phyloP scores from a whole-genome alignment of 1,140 invertebrate species.

The Lineus longissimus region DNA sequence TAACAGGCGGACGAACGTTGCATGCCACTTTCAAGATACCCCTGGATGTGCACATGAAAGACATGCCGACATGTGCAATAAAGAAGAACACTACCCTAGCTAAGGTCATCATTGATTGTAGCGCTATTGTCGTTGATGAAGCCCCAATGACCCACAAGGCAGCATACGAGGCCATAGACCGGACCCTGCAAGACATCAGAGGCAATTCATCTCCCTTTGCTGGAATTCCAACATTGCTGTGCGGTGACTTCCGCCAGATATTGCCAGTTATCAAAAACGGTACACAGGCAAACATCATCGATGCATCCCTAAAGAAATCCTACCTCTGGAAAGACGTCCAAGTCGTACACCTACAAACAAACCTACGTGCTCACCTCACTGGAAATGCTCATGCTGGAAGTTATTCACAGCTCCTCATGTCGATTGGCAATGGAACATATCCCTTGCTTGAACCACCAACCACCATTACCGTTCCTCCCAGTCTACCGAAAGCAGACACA shows the following conservation, averaged over 20 bases:
- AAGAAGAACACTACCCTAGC: neutral
- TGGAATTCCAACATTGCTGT: conserved; percentile 41
- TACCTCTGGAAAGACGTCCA: conserved; percentile 34
- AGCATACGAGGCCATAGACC: neutral
- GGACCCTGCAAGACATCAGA: conserved; percentile 37
- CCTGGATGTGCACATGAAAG: conserved; percentile 41
- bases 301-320: conserved; percentile 54
- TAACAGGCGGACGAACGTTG: conserved; percentile 18
- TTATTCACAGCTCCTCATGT: neutral
- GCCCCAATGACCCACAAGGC: neutral
- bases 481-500: too few relatives aligned
- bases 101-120: neutral
- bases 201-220: conserved; percentile 37
- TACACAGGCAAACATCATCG: conserved; percentile 52
- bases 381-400: neutral
- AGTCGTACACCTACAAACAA: conserved; percentile 17
- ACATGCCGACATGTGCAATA: conserved; percentile 26
- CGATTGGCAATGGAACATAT: neutral
- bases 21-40: conserved; percentile 29
- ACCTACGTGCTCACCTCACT: conserved; percentile 20
- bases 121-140: conserved; percentile 1
- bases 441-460: too few relatives aligned
- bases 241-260: conserved; percentile 58
- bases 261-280: conserved; percentile 24
- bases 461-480: too few relatives aligned